Conservation (phyloP, 1,140 invertebrate genomes). For the Andricus grossulariae region DNA sequence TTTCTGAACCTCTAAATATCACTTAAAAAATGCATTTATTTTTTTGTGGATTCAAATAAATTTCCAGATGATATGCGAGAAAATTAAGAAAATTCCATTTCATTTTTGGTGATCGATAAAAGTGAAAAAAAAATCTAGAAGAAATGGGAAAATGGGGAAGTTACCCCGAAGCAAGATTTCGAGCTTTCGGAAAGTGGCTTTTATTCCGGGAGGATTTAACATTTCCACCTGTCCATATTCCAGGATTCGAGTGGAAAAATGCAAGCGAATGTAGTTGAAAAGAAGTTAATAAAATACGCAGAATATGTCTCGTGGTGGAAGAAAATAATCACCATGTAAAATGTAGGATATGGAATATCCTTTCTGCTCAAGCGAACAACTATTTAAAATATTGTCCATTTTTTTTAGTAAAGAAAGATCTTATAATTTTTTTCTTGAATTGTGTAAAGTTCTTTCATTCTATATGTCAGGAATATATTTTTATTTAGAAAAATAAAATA, state of each 20-base stretch:
- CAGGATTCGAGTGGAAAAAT: neutral
- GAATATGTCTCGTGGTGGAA: neutral
- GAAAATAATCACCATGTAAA: slow-evolving; percentile 10
- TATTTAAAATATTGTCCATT: neutral
- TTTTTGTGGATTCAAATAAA: too few relatives aligned
- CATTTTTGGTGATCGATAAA: too few relatives aligned
- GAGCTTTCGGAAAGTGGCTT: neutral
- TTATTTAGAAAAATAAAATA: neutral
- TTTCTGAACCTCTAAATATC: too few relatives aligned
- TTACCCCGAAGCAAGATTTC: neutral
- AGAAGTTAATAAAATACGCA: neutral
- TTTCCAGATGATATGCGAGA: too few relatives aligned
- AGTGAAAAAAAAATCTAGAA: too few relatives aligned
- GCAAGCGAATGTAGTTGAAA: neutral
- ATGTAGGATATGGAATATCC: neutral
- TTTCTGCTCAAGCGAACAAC: slow-evolving; percentile 1
- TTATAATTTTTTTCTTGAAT: neutral
- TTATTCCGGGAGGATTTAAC: neutral
- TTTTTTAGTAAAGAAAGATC: neutral
- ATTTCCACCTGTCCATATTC: neutral
- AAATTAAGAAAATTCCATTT: too few relatives aligned
- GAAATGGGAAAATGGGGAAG: neutral
- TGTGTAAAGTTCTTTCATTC: neutral
- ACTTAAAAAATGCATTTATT: too few relatives aligned
- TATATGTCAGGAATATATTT: too few relatives aligned